These are phyloP conservation scores for Steatocranus sp. DNA, from an alignment of 2,797 vertebrate genomes.

Conservation along the genomic window DNA sequence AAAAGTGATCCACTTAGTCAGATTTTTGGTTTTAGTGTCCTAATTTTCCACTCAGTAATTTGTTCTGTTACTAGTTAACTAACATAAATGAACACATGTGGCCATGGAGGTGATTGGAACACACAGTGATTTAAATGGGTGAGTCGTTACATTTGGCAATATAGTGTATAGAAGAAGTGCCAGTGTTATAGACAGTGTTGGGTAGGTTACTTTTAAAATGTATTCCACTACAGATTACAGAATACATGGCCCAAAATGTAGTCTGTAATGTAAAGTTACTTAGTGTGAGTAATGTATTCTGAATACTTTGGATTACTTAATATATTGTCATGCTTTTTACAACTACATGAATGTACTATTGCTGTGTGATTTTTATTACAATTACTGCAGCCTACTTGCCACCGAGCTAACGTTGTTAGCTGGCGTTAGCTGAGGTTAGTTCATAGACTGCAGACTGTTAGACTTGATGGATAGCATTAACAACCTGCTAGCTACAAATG, in stretches of 20 bases:
- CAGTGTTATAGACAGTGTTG: not conserved
- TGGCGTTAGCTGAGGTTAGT: not conserved
- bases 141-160: not conserved
- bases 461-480: not conserved
- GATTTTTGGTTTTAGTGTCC: not conserved
- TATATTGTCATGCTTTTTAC: not conserved
- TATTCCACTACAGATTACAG: not conserved
- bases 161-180: not conserved
- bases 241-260: not conserved
- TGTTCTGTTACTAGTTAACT: not conserved
- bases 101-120: not conserved
- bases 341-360: not conserved
- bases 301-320: not conserved
- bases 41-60: not conserved
- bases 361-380: not conserved
- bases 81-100: not conserved
- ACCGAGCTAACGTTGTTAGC: not conserved
- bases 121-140: not conserved
- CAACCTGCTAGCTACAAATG: not conserved
- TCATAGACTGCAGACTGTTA: not conserved
- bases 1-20: not conserved
- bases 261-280: not conserved
- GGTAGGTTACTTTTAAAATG: not conserved
- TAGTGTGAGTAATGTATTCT: not conserved
- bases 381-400: not conserved